Conservation (phyloP, 2,888 invertebrate genomes). For the Lasioglossum leucozonium region DNA sequence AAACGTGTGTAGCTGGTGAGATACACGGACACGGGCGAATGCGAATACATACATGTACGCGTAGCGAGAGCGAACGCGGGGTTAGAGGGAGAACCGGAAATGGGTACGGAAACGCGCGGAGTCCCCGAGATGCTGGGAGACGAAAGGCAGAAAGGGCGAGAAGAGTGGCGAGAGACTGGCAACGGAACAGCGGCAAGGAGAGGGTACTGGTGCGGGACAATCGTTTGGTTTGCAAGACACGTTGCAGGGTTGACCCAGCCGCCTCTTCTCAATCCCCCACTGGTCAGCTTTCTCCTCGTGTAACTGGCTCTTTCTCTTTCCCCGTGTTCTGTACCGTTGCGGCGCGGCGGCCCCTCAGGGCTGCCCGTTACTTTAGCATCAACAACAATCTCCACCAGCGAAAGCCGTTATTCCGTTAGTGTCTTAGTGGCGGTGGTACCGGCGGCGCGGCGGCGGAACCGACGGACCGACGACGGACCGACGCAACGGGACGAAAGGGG, state of each 20-base stretch:
- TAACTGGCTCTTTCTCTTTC: slow-evolving; percentile 54
- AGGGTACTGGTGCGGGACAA: slow-evolving; percentile 57
- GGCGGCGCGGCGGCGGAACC: slow-evolving; percentile 51
- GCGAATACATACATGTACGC: slow-evolving; percentile 30
- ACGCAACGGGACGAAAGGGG: slow-evolving; percentile 49
- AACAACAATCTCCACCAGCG: slow-evolving; percentile 84
- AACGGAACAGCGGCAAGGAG: slow-evolving; percentile 38
- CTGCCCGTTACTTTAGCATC: slow-evolving; percentile 83
- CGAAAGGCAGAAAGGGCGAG: slow-evolving; percentile 26
- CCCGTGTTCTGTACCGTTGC: not conserved
- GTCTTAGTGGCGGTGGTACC: slow-evolving; percentile 78
- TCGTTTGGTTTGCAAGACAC: slow-evolving; percentile 83
- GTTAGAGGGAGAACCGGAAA: not conserved
- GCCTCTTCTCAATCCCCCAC: slow-evolving; percentile 62
- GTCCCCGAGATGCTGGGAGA: slow-evolving; percentile 6
- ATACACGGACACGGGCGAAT: not conserved
- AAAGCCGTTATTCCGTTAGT: slow-evolving; percentile 83
- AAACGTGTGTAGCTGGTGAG: not conserved
- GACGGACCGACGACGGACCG: slow-evolving; percentile 54
- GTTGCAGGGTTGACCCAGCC: slow-evolving; percentile 75
- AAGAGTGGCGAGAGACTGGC: slow-evolving; percentile 44
- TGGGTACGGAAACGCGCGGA: not conserved
- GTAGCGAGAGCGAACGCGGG: slow-evolving; percentile 28
- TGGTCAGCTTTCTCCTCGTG: slow-evolving; percentile 65
- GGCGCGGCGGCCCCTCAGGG: slow-evolving; percentile 73